Evolutionary conservation across 2,888 invertebrate genomes (phyloP).

Genomic region (Phrixothrix hirtus): DNA sequence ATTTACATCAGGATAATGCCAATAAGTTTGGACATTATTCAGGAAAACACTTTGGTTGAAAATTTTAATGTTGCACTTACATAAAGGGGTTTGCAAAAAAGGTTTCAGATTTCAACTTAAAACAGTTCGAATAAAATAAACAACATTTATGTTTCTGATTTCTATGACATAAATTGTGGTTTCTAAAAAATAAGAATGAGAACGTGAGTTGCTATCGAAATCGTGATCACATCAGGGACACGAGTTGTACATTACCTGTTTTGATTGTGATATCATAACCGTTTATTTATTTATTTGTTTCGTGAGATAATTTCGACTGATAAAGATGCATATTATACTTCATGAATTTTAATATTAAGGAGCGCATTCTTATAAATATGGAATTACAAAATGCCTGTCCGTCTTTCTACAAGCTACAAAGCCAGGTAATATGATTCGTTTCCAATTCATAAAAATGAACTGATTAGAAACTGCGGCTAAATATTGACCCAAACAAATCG

Average conservation of each 20-base stretch:
- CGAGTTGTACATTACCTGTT: constrained; percentile 44
- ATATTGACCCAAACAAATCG: no score
- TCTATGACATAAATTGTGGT: constrained; percentile 18
- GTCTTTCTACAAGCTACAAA: no score
- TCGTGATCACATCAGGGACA: constrained; percentile 43
- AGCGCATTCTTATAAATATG: constrained; percentile 3
- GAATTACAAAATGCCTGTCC: not conserved
- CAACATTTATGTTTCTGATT: not conserved
- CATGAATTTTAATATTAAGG: constrained; percentile 24
- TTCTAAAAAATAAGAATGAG: constrained; percentile 27
- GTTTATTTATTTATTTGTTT: constrained; percentile 44
- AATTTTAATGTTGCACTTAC: no score
- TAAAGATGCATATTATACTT: constrained; percentile 20
- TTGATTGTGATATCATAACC: constrained; percentile 43
- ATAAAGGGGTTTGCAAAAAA: no score
- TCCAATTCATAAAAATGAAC: no score
- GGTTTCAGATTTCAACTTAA: no score
- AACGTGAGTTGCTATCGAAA: constrained; percentile 42
- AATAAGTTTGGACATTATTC: no score
- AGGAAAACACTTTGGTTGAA: no score
- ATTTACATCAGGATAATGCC: no score
- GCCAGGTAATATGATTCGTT: no score
- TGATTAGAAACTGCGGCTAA: no score
- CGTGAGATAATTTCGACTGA: constrained; percentile 33
- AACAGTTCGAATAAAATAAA: no score